Percentiles rank a stretch among this genome's conserved stretches.
Conservation (phyloP, 2,113 vertebrate genomes). For the Lagopus leucura region DNA sequence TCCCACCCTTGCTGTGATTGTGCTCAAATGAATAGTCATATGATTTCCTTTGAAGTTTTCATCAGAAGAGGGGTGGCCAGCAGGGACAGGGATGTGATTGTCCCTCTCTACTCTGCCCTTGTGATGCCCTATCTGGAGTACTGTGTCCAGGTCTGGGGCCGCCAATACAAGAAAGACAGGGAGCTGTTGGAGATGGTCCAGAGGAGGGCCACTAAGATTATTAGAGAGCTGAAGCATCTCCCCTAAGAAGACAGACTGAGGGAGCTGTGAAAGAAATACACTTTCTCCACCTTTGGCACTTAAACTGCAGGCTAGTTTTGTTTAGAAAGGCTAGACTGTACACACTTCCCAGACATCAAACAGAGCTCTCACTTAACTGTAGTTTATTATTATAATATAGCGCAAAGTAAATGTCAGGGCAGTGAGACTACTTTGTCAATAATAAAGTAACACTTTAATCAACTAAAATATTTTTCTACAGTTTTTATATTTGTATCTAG, state of each 20-base stretch:
- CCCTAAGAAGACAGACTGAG: no score
- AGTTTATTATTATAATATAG: background rate
- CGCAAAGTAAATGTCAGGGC: background rate
- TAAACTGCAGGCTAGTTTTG: background rate
- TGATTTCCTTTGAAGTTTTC: background rate
- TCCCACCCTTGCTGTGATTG: background rate
- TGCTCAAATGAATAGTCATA: background rate
- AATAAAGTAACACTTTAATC: background rate
- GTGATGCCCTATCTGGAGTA: no score
- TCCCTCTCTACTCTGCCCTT: no score
- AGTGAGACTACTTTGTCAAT: background rate
- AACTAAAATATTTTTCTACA: background rate
- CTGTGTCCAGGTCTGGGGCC: no score
- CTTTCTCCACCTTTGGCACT: background rate
- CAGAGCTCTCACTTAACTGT: background rate
- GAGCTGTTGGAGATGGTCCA: no score
- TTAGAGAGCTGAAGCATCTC: no score
- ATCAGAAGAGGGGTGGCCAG: no score
- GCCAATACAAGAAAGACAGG: no score
- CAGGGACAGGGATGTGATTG: no score
- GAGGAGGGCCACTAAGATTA: no score
- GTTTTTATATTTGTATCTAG: background rate
- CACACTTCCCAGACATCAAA: background rate
- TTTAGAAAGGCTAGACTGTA: background rate
- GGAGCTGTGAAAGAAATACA: background rate